Base-by-base conservation (phyloP, 2,888 invertebrate species). In the Sipunculus nudus region DNA sequence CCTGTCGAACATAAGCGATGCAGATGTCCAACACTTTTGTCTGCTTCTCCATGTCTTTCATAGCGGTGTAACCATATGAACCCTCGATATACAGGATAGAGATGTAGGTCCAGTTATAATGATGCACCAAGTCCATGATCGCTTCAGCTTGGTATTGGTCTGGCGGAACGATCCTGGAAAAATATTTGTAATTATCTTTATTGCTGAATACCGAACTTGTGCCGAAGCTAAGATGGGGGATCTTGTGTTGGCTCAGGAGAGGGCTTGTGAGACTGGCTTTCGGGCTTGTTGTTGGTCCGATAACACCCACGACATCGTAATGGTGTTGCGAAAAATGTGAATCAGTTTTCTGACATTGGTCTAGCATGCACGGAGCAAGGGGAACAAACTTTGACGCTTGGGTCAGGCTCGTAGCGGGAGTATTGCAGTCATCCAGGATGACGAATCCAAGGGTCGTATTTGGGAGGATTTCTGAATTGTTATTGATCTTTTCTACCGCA, bases 391-490 rank as follows among this genome's bases (percentile, higher is more conserved):
- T 59, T 25, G 71, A 43, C 13, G 68, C 59, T n/a, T 61, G 45
- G 1, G 61, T 63, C 19, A 74, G 50, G 1, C 72, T 69, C 13
- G 67, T 61, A 8, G 63, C 66, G 25, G 63, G 67, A 23, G 69
- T 68, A 13, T 54, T 59, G 49, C 75, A 75, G 59, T 71, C 71
- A 53, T 75, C 74, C 32, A 72, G 26, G 32, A 70, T 58, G 28
- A 62, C 60, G 47, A 65, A 74, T 2, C 75, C 75, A 29, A 75
- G 60, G 3, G 61, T 63, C 6, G 73, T 52, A 47, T 73, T 68
- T 0, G 72, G 71, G 28, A 75, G 54, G 10, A 73, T 47, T 16
- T 60, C 53, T 1, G 48, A 4, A 8, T 59, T 40, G 2, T 46
- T 39, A 64, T 75, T 75, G 31, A 75, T 61, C 46, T 65, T 45